Base-by-base conservation (phyloP, 2,113 vertebrate genomes). In the Hydrolagus affinis region DNA sequence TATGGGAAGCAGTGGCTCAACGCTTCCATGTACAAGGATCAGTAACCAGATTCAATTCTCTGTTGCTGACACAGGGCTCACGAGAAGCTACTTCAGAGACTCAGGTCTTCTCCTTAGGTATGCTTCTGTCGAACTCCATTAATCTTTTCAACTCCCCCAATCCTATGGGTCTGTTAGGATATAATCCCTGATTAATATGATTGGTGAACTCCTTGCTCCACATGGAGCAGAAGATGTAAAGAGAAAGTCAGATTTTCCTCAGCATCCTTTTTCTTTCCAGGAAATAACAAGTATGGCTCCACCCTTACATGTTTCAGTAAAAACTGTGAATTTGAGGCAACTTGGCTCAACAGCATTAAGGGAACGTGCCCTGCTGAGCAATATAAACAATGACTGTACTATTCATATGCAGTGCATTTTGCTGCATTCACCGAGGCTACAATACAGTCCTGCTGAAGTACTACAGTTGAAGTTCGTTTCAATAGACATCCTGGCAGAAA, bases 91-190 rank as follows among this genome's bases (percentile, higher is more conserved):
- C 91, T n/a, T n/a, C n/a, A n/a, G n/a, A n/a, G n/a, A n/a, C n/a
- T 91, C 88, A 91, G 91, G 94, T 91, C 90, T 93, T 90, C 90
- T 94, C 94, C 91, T 92, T 89, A 94, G 94, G 91, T 93, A 87
- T 90, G 93, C 94, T 94, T 93, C 92, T 95, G 94, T 94, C 94
- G 93, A 93, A 92, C 90, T 94, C 90, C 92, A 96, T 96, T 95
- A 95, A 94, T 95, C 92, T 92, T 92, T 91, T 94, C 92, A 94
- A 94, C 93, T 87, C 91, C 87, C 86, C 89, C 89, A 89, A 75
- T 88, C 89, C 86, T 87, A 75, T 86, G 72, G 87, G 88, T 90
- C 86, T 89, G 87, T 88, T 91, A 77, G 88, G 87, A 91, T 93
- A 15, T 95, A 95, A 96, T 95, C 93, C 89, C 89, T 90, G 93